Percentiles rank a stretch among this genome's conserved stretches.
Evolutionary conservation across 2,797 vertebrate genomes (phyloP).

Genomic region (Dermochelys coriacea): DNA sequence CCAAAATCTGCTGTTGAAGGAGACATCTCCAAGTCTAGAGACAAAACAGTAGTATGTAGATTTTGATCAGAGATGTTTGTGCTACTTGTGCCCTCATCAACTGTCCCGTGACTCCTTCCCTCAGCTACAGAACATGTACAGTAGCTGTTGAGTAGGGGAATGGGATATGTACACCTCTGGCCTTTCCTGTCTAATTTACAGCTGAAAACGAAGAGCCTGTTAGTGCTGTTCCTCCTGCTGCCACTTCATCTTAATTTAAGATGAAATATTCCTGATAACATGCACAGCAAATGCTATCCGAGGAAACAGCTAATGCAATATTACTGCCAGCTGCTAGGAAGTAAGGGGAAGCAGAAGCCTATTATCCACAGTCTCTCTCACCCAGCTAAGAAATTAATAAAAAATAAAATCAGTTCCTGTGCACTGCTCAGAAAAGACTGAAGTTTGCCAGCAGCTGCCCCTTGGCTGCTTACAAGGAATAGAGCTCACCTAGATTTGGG

Average conservation of each 20-base stretch:
- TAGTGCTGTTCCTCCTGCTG: conserved; percentile 29
- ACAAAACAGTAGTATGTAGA: not conserved
- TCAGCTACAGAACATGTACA: not conserved
- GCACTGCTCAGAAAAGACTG: not conserved
- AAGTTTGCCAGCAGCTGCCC: not conserved
- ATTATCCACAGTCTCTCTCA: not conserved
- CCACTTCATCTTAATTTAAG: conserved; percentile 54
- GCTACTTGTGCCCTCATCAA: not conserved
- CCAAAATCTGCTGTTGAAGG: not conserved
- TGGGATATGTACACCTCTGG: not conserved
- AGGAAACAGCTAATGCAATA: conserved; percentile 46
- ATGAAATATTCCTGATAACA: conserved; percentile 52
- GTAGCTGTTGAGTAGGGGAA: not conserved
- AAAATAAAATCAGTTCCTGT: not conserved
- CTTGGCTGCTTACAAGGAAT: not conserved
- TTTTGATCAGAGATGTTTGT: not conserved
- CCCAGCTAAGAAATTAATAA: not conserved
- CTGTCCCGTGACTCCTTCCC: not conserved
- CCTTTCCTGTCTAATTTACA: not conserved
- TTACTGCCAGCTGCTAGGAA: conserved; percentile 44
- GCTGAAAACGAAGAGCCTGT: not conserved
- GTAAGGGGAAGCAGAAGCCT: not conserved
- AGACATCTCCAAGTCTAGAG: not conserved
- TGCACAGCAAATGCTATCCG: conserved; percentile 29
- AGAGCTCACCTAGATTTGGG: not conserved